These are phyloP conservation scores for Chloroceryle amazona DNA, from an alignment of 2,797 vertebrate species.

Conservation along the genomic window DNA sequence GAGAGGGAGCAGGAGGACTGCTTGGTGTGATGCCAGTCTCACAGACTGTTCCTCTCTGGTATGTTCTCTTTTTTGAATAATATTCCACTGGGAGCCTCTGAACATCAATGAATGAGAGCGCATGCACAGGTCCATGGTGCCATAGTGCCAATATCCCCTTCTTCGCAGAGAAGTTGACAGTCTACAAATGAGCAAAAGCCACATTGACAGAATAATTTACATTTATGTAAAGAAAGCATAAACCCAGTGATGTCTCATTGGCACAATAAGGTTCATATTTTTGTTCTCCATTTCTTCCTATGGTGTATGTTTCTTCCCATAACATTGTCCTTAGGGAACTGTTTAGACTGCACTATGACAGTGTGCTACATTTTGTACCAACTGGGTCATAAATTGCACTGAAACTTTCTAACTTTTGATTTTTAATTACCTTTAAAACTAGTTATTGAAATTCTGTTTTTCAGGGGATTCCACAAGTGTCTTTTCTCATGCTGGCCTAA, in stretches of 20 bases:
- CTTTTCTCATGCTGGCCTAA: not conserved
- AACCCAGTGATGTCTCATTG: not conserved
- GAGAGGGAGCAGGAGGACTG: not conserved
- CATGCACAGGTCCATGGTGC: not conserved
- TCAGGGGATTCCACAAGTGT: not conserved
- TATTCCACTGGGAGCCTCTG: not conserved
- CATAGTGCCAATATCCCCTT: not conserved
- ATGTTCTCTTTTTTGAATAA: not conserved
- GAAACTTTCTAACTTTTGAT: not conserved
- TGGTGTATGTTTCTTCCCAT: not conserved
- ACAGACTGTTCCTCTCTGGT: not conserved
- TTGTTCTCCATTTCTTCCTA: not conserved
- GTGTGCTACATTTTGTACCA: not conserved
- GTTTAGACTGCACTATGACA: not conserved
- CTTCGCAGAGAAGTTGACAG: not conserved
- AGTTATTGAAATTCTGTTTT: not conserved
- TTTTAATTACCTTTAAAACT: slow-evolving; percentile 28
- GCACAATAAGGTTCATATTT: not conserved
- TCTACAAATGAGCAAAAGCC: not conserved
- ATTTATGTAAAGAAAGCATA: not conserved
- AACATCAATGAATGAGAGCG: not conserved
- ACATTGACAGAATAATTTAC: not conserved
- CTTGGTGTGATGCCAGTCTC: not conserved
- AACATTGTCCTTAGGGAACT: not conserved
- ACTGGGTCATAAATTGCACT: not conserved